These are phyloP conservation scores for Archaeoteleia sp. DNA, from an alignment of 2,888 invertebrate genomes.

Conservation along the genomic window DNA sequence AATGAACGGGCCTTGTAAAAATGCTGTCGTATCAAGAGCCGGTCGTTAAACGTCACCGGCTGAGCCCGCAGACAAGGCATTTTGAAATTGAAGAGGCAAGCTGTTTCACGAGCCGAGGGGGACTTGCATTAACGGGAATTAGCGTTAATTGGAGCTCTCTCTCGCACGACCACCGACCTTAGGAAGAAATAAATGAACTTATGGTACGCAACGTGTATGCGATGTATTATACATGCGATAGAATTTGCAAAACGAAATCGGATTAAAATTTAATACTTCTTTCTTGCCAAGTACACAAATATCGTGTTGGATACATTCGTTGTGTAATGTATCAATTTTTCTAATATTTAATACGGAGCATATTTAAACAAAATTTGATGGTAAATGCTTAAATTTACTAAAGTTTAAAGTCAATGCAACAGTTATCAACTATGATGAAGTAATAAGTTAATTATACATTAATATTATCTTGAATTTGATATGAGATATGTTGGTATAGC, in stretches of 20 bases:
- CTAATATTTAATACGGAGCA: no score
- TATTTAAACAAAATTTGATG: no score
- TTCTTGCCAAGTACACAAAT: no score
- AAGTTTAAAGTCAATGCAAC: no score
- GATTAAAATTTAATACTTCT: conserved; percentile 42
- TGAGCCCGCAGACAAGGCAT: conserved; percentile 56
- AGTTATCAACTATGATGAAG: no score
- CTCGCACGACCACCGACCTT: conserved; percentile 51
- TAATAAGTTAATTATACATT: no score
- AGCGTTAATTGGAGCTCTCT: conserved; percentile 70
- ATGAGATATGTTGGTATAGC: no score
- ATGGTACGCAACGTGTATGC: conserved; percentile 47
- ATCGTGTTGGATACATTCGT: no score
- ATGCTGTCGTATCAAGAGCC: conserved; percentile 38
- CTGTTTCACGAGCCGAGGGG: conserved; percentile 58
- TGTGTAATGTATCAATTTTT: no score
- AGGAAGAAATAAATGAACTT: conserved; percentile 49
- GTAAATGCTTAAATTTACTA: no score
- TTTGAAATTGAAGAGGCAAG: conserved; percentile 58
- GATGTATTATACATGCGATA: conserved; percentile 52
- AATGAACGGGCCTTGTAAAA: conserved; percentile 32
- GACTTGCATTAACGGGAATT: conserved; percentile 71
- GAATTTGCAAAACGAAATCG: conserved; percentile 58
- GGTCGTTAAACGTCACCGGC: conserved; percentile 49
- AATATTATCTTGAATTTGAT: no score